Evolutionary conservation across 2,888 invertebrate species (phyloP).

Genomic region (Thecophora atra): DNA sequence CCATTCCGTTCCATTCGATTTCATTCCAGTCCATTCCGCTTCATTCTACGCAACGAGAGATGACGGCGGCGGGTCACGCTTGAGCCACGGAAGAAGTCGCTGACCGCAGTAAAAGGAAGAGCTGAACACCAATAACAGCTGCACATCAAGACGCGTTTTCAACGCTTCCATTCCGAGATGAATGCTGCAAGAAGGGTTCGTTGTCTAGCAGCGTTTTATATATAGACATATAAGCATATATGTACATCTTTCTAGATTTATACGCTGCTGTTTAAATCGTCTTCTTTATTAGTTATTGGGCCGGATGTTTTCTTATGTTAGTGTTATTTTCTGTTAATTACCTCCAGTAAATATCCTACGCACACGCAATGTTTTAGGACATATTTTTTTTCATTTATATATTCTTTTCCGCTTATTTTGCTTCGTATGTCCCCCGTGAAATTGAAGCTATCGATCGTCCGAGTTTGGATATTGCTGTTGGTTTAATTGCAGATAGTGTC

Average conservation of each 20-base stretch:
- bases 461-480: no score
- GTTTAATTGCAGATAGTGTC: no score
- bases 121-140: not conserved
- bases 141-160: conserved; percentile 3
- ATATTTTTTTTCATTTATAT: not conserved
- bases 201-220: not conserved
- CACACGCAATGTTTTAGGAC: not conserved
- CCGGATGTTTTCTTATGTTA: conserved; percentile 1
- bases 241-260: not conserved
- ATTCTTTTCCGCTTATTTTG: not conserved
- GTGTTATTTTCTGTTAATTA: conserved; percentile 32
- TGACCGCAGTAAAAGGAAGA: no score
- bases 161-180: conserved; percentile 4
- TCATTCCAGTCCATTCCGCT: conserved; percentile 11
- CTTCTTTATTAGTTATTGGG: conserved; percentile 2
- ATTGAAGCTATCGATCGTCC: no score
- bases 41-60: not conserved
- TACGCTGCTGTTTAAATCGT: conserved; percentile 1
- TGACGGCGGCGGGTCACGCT: not conserved
- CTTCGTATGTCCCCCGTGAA: no score
- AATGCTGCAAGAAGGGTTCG: conserved; percentile 6
- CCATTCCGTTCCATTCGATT: conserved; percentile 13
- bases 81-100: not conserved
- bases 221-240: not conserved
- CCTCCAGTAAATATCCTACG: conserved; percentile 11